These are phyloP conservation scores for Boulengeromyrus knoepffleri DNA, from an alignment of 2,113 vertebrate species.

Conservation along the genomic window DNA sequence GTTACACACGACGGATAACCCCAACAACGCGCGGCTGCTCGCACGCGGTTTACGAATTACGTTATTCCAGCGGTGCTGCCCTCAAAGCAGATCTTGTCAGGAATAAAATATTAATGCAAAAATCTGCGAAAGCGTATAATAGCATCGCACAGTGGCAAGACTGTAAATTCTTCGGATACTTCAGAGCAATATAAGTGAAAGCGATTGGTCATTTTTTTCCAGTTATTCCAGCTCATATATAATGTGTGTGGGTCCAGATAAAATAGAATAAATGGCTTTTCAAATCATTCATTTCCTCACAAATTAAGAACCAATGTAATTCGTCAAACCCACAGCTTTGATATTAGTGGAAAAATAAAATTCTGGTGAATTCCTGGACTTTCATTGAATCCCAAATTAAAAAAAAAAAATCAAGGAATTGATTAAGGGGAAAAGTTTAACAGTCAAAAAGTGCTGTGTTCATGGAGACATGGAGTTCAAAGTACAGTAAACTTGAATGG, in stretches of 20 bases:
- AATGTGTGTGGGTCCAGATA: neutral
- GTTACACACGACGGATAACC: too few species aligned
- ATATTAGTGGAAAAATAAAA: neutral
- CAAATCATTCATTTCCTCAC: neutral
- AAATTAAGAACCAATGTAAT: neutral
- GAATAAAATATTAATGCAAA: neutral
- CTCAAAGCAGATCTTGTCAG: neutral
- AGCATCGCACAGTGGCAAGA: neutral
- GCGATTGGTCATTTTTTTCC: neutral
- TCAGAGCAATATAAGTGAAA: neutral
- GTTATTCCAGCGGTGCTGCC: neutral
- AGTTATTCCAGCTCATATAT: neutral
- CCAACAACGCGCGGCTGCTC: neutral
- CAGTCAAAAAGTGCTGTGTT: neutral
- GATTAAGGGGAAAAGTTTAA: neutral
- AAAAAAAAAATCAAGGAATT: neutral
- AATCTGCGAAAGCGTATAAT: neutral
- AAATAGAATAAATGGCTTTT: neutral
- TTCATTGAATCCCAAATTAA: neutral
- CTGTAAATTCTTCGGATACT: neutral
- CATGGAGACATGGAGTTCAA: neutral
- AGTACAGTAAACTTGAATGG: neutral
- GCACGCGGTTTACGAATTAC: neutral
- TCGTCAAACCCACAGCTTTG: neutral
- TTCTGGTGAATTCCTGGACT: neutral